Evolutionary conservation across 2,113 vertebrate species (phyloP), one percentile per base, ranked within the genome.

Genomic region (Phylloscopus whistleri): DNA sequence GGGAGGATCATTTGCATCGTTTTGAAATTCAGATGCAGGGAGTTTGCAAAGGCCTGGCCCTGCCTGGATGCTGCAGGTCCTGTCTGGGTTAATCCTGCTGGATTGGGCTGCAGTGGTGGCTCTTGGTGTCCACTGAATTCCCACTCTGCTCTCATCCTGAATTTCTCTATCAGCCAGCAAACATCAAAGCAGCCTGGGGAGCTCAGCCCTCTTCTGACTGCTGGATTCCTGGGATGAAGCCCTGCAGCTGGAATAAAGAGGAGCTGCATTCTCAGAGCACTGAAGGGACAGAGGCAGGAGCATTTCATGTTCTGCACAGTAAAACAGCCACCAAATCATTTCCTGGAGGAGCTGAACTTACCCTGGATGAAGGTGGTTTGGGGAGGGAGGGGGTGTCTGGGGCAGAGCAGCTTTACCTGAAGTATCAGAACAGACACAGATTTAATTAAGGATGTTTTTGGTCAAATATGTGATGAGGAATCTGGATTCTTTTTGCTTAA

Each of bases 231-330:
- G 92, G 44, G 83, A 80, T 22, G 84, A 68, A 72, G 33, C 68
- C 39, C 55, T 94, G 58, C 73, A 95, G 75, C 89, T 98, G 97
- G 97, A 56, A 85, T 91, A 5, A 84, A 78, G 90, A 97, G 96
- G 75, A 87, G 75, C 76, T 93, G 95, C 58, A 5, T 92, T 52
- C 86, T 35, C 87, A 95, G 91, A 90, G 72, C 72, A 94, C 73
- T 49, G 94, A 81, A 73, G 95, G 97, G 27, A 56, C 95, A 59
- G 96, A 94, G 81, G 93, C 86, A 75, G 94, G 95, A 69, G 35
- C 89, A 12, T 53, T 79, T 70, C 55, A 48, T 75, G 87, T 93
- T 79, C 74, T 96, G 78, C 77, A 82, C 55, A 58, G 49, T 48
- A 5, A 19, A 88, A 63, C 1, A 51, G 59, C 11, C 18, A 35